Conservation (phyloP, 2,113 vertebrate genomes). For the Campylorhamphus procurvoides region DNA sequence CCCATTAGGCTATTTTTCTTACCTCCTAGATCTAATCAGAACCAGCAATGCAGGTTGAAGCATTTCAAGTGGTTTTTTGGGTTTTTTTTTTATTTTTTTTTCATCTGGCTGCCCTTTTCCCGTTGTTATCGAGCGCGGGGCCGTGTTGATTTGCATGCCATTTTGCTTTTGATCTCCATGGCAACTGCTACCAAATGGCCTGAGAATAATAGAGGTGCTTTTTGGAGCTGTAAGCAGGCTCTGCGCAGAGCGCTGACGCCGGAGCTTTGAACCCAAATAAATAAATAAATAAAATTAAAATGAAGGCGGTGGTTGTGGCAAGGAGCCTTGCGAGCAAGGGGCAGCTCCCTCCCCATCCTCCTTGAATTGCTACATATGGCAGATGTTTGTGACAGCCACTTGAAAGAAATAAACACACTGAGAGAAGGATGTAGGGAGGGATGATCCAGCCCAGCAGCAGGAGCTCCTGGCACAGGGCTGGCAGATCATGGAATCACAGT, state of each 20-base stretch:
- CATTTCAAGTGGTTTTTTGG: background rate
- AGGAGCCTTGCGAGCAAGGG: fast-evolving
- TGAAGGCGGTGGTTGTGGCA: background rate
- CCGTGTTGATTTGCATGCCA: slow-evolving; percentile 79
- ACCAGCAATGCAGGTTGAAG: slow-evolving; percentile 30
- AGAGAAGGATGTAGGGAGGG: background rate
- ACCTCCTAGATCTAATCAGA: slow-evolving; percentile 20
- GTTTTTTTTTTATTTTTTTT: background rate
- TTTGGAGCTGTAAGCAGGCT: slow-evolving; percentile 53
- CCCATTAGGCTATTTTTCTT: slow-evolving; percentile 29
- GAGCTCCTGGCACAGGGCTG: background rate
- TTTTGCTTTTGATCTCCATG: slow-evolving; percentile 81
- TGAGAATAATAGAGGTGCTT: slow-evolving; percentile 72
- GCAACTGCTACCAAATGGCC: slow-evolving; percentile 79
- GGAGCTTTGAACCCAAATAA: slow-evolving; percentile 17
- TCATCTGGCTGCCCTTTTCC: slow-evolving; percentile 52
- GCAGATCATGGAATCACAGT: background rate
- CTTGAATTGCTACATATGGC: background rate
- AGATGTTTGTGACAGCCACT: background rate
- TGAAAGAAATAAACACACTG: background rate
- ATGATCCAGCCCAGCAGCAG: fast-evolving
- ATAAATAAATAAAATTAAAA: slow-evolving; percentile 24
- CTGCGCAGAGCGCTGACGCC: slow-evolving; percentile 4
- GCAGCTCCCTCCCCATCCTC: background rate
- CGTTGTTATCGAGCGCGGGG: slow-evolving; percentile 61